These are phyloP conservation scores for Chrysemys picta DNA, from an alignment of 2,113 vertebrate species.

Conservation along the genomic window DNA sequence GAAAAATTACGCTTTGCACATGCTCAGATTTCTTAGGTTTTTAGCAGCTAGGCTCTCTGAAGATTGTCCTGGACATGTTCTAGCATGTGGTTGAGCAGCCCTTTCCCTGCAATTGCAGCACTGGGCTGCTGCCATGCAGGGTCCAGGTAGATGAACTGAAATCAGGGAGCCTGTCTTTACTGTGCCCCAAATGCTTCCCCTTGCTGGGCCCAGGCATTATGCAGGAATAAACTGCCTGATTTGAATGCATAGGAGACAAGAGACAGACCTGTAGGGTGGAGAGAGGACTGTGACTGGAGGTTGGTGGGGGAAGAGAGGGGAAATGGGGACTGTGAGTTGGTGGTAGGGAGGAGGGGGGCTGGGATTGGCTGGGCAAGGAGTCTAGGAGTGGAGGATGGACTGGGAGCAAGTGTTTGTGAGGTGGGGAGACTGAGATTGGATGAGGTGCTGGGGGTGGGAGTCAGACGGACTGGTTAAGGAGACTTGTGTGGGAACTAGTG, in stretches of 20 bases:
- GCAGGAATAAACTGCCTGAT: background rate
- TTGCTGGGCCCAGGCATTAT: background rate
- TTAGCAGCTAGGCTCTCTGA: conserved; percentile 38
- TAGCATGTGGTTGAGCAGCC: background rate
- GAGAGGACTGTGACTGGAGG: background rate
- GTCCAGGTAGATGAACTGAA: background rate
- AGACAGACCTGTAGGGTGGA: background rate
- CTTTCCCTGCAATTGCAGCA: conserved; percentile 25
- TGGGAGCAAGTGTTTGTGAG: background rate
- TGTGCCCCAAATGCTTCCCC: background rate
- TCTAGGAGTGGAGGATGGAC: background rate
- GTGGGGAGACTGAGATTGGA: background rate
- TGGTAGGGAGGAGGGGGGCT: background rate
- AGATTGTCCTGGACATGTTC: conserved; percentile 40
- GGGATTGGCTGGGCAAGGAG: background rate
- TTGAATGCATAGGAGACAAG: background rate
- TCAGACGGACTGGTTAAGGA: background rate
- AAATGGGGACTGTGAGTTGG: background rate
- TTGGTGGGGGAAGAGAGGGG: background rate
- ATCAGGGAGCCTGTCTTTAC: background rate
- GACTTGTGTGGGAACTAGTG: background rate
- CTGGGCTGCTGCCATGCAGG: background rate
- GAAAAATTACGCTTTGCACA: background rate
- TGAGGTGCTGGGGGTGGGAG: background rate
- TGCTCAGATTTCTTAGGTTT: conserved; percentile 38